Evolutionary conservation across 2,797 vertebrate genomes (phyloP), one percentile per base, ranked within the genome.

Genomic region (Macroramphosus scolopax): DNA sequence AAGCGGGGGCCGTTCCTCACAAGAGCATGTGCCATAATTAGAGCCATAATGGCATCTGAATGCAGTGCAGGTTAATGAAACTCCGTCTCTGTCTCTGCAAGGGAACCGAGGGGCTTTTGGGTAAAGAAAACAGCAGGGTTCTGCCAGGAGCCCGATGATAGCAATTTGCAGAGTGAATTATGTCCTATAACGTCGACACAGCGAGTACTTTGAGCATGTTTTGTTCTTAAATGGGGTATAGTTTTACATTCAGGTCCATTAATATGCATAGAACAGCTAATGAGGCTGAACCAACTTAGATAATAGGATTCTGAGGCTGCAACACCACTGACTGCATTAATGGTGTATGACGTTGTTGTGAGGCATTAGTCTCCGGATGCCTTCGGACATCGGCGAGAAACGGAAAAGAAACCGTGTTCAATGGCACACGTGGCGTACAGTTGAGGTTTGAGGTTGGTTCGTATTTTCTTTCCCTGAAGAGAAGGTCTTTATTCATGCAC

Each of bases 81-180:
- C 79, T 76, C 78, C 78, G 81, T 81, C 84, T 85, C 78, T 63
- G 80, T 81, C 84, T 85, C 78, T 65, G 82, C 48, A 32, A 87
- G 76, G 81, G 72, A 88, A 87, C 84, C 68, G 63, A n/a, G 80
- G 83, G 84, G 86, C 87, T 87, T 88, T 79, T 89, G 87, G 86
- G 88, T 81, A 83, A 82, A 84, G 86, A 74, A 88, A 88, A 84
- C 90, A 88, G 88, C 82, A 56, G 88, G 88, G 75, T 76, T 86
- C 89, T 89, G 88, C 85, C 88, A 90, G 75, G 52, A 85, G 87
- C 88, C 29, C 88, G 75, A 83, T 84, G 86, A 90, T 84, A 78
- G 88, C 88, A 90, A 91, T 91, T 90, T 90, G 85, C 85, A 77
- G 87, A 87, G 82, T 89, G 89, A 91, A 85, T 91, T 89, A 90